Evolutionary conservation across 2,888 invertebrate genomes (phyloP).

Genomic region (Diadromus collaris): DNA sequence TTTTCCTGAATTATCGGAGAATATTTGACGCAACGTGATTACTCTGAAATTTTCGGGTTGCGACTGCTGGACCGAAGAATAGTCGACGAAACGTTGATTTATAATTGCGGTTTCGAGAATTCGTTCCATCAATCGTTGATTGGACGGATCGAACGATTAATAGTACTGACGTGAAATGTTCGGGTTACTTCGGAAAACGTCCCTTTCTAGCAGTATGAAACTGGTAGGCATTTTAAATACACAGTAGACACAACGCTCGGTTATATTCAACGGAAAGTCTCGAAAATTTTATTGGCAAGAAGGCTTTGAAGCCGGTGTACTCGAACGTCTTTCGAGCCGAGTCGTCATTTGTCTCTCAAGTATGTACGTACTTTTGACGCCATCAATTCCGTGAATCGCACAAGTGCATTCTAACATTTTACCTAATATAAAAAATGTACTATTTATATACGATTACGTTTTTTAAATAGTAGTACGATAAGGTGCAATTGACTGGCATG

Average conservation of each 20-base stretch:
- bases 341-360: not conserved
- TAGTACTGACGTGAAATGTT: not conserved
- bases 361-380: constrained; percentile 10
- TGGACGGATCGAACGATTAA: not conserved
- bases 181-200: constrained; percentile 1
- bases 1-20: constrained; percentile 42
- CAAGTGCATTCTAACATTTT: constrained; percentile 30
- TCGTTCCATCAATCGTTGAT: constrained; percentile 2
- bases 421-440: constrained; percentile 42
- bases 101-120: not conserved
- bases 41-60: constrained; percentile 2
- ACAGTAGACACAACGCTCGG: not conserved
- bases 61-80: not conserved
- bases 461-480: constrained; percentile 62
- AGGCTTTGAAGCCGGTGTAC: not conserved
- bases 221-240: constrained; percentile 30
- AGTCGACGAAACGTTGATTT: not conserved
- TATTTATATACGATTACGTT: constrained; percentile 63
- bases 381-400: constrained; percentile 12
- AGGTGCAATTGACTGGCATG: constrained; percentile 75
- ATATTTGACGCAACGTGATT: constrained; percentile 37
- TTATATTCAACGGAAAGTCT: not conserved
- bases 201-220: constrained; percentile 50
- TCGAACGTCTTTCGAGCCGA: not conserved
- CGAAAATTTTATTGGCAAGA: not conserved